Evolutionary conservation across 1,140 invertebrate species (phyloP), one percentile per base, ranked within the genome.

Genomic region (Bacillus rossius): DNA sequence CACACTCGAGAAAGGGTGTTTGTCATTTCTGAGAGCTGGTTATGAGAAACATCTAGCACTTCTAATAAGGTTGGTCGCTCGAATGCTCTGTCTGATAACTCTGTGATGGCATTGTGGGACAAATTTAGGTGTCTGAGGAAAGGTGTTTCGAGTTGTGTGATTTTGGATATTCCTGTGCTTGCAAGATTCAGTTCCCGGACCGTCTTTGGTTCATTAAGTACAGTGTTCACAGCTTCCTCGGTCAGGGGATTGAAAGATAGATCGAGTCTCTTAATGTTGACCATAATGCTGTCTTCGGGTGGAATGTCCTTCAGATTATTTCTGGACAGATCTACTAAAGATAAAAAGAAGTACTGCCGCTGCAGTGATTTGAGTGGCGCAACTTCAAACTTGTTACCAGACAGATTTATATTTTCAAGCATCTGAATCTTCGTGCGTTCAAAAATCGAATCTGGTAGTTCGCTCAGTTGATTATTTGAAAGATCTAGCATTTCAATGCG

Each of bases 121-220:
- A 95, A 67, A 74, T 95, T 93, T n/a, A 96, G 73, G 55, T 75
- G 73, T 59, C 85, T 83, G 37, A 96, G 76, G 67, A 95, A 96
- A 5, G 92, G 92, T 23, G 89, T 94, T 75, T 95, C 93, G 17
- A 96, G 69, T 38, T 84, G 80, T 0, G 80, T 76, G 3, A 93
- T 71, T 4, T 74, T 67, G 43, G 74, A 81, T 5, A 94, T 86
- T 10, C 87, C 86, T 2, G 88, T 91, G 40, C 85, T 82, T 0
- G 91, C 89, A 20, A 96, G 73, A 71, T 91, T 92, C 8, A 96
- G 73, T 43, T 85, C 82, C 48, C 91, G 72, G 0, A 92, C 84
- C 0, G 91, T 92, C 77, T 95, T 96, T 0, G 92, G 92, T 69
- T 95, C 92, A 42, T 86, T 88, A 0, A 96, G 70, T 37, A 96